phyloP scores from a whole-genome alignment of 1,140 invertebrate genomes.

The Antheraea mylitta region DNA sequence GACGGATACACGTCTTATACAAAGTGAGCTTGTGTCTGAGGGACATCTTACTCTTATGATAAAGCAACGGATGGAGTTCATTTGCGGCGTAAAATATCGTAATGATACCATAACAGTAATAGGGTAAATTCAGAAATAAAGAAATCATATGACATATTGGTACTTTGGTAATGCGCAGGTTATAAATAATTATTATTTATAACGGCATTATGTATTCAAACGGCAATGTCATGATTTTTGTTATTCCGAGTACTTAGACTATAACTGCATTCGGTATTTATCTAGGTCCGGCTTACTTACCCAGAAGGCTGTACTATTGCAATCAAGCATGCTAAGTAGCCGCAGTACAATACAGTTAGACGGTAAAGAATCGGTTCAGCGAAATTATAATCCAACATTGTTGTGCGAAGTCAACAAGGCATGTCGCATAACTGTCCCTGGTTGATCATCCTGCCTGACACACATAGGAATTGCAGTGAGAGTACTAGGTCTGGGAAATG shows the following conservation, averaged over 20 bases:
- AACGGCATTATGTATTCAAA: too few relatives aligned
- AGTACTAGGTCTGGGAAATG: constrained; percentile 24
- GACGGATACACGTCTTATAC: too few relatives aligned
- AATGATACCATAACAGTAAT: too few relatives aligned
- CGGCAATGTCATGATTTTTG: background rate
- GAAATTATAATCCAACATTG: constrained; percentile 3
- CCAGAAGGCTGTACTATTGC: constrained; percentile 3
- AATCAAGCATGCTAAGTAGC: constrained; percentile 10
- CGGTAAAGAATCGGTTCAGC: background rate
- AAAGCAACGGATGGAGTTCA: too few relatives aligned
- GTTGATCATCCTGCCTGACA: constrained; percentile 11
- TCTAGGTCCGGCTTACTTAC: constrained; percentile 1
- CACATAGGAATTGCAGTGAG: constrained; percentile 26
- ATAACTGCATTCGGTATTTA: background rate
- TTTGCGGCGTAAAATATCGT: too few relatives aligned
- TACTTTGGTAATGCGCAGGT: too few relatives aligned
- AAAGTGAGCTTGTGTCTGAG: too few relatives aligned
- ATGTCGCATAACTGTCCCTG: background rate
- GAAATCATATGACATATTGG: too few relatives aligned
- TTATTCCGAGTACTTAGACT: background rate
- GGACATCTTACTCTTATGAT: too few relatives aligned
- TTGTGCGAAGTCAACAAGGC: background rate
- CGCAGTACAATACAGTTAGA: background rate
- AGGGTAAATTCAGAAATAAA: too few relatives aligned
- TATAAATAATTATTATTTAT: too few relatives aligned